Base-by-base conservation (phyloP, 2,888 invertebrate genomes). In the Agrypnus murinus region DNA sequence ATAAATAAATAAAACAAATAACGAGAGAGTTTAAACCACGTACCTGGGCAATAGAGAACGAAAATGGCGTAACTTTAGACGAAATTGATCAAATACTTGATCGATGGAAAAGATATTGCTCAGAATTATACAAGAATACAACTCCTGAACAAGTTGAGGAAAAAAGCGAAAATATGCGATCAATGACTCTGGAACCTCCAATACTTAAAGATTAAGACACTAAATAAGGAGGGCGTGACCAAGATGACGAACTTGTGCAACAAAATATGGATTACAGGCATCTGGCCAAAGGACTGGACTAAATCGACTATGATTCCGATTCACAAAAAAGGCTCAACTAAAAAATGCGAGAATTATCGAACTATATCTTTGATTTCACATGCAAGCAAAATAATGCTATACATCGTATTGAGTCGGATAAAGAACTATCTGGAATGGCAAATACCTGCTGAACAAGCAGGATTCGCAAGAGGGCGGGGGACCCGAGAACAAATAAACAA, bases 261-360 rank as follows among this genome's bases (percentile, higher is more conserved):
- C n/a, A 40, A 8, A 40, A 40, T 40, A 8, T 40, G 40, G 40
- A 40, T n/a, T 8, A 40, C 40, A 8, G 40, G 8, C n/a, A n/a
- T 8, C 6, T 40, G 40, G 40, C 40, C 40, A 8, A n/a, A 40
- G 3, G 40, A 40, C n/a, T 40, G 40, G 40, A 40, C 40, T 8
- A 6, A 40, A 40, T 40, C 40, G n/a, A 40, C n/a, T 8, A 8
- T 8, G 6, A n/a, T 34, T 9, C 34, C 34, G 9, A 5, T 8
- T 4, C n/a, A 40, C 12, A 46, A 46, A 46, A 46, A 46, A 14
- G 15, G 46, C 15, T 46, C 8, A 46, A 46, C 15, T 14, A 3
- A 46, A 46, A 46, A 46, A 46, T 46, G 46, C 17, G 9, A 46
- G 2, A 46, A 15, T 46, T 46, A 46, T 17, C n/a, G 46, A 15